Conservation (phyloP, 2,113 vertebrate genomes). For the Barbus barbus region DNA sequence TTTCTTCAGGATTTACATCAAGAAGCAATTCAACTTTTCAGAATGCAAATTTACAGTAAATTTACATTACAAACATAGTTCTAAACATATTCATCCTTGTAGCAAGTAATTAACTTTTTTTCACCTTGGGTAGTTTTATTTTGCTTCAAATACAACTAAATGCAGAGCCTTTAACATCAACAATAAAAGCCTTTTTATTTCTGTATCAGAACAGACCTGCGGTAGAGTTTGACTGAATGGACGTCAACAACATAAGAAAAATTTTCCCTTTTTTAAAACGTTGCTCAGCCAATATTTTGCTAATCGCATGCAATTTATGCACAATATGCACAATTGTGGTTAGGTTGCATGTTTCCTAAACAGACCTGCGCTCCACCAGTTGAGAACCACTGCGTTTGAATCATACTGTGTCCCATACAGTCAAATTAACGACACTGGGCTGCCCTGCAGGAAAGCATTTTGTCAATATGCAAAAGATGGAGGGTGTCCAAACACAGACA, state of each 20-base stretch:
- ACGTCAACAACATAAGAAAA: too few relatives aligned
- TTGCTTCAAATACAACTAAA: background rate
- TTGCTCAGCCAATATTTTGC: background rate
- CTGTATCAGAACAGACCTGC: too few relatives aligned
- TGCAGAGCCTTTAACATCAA: background rate
- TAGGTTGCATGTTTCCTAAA: background rate
- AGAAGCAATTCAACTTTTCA: too few relatives aligned
- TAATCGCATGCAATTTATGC: background rate
- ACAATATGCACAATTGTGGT: background rate
- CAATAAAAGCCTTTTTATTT: background rate
- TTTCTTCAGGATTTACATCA: too few relatives aligned
- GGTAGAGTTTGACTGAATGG: background rate
- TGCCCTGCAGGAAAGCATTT: background rate
- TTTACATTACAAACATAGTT: too few relatives aligned
- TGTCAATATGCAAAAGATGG: constrained; percentile 23
- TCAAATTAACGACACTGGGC: background rate
- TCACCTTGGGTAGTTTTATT: background rate
- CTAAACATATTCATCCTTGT: too few relatives aligned
- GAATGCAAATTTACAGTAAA: too few relatives aligned
- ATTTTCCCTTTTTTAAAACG: background rate
- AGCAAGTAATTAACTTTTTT: background rate
- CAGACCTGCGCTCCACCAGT: background rate
- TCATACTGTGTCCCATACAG: background rate
- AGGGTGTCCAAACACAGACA: constrained; percentile 10
- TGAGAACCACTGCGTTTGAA: background rate